Conservation (phyloP, 2,797 vertebrate species). For the Brachyalestes nurse region DNA sequence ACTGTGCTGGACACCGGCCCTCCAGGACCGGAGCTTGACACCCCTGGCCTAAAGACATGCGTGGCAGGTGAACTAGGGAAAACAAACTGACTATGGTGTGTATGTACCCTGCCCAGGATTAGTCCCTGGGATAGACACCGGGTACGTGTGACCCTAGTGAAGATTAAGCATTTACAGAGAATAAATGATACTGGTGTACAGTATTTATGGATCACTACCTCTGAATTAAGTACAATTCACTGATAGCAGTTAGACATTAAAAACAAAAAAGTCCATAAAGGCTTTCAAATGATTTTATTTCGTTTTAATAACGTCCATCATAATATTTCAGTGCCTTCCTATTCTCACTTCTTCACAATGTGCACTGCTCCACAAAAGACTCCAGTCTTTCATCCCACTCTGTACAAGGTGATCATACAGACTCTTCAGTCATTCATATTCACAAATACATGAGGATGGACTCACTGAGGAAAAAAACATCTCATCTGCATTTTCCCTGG, state of each 20-base stretch:
- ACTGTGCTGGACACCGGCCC: too few relatives aligned
- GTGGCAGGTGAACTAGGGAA: too few relatives aligned
- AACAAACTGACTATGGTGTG: too few relatives aligned
- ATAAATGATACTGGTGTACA: neutral
- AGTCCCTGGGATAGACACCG: too few relatives aligned
- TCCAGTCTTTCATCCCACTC: too few relatives aligned
- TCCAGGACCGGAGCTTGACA: too few relatives aligned
- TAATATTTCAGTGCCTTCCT: neutral
- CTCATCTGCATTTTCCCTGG: neutral
- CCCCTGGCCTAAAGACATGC: too few relatives aligned
- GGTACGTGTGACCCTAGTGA: too few relatives aligned
- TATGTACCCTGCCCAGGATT: too few relatives aligned
- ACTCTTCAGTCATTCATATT: constrained; percentile 3
- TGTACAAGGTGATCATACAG: neutral
- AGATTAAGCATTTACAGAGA: too few relatives aligned
- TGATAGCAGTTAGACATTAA: neutral
- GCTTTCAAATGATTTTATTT: neutral
- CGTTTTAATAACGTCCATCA: neutral
- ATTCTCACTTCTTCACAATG: neutral
- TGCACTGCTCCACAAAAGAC: neutral
- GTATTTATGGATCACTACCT: neutral
- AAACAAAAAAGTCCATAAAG: neutral
- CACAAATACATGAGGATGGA: constrained; percentile 18
- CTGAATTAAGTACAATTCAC: neutral
- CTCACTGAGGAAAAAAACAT: neutral